phyloP scores from a whole-genome alignment of 2,888 invertebrate genomes.

The Andrena haemorrhoa region DNA sequence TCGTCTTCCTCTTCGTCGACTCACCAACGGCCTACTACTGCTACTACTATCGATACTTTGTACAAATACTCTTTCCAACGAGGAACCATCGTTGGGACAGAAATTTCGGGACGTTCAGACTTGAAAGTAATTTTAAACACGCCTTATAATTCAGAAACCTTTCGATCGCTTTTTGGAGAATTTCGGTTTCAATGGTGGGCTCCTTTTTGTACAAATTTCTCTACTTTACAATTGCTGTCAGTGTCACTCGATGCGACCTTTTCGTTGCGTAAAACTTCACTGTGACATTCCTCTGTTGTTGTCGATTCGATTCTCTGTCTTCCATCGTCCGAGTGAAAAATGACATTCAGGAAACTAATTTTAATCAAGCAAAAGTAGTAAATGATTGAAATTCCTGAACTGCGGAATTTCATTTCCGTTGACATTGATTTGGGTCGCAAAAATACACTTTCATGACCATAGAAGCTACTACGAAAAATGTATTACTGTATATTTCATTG shows the following conservation, averaged over 20 bases:
- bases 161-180: background rate
- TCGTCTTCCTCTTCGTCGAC: slow-evolving; percentile 69
- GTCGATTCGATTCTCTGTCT: slow-evolving; percentile 22
- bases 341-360: background rate
- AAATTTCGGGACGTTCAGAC: background rate
- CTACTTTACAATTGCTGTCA: slow-evolving; percentile 42
- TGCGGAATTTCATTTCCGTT: no score
- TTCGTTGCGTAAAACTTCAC: slow-evolving; percentile 56
- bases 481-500: no score
- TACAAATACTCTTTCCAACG: slow-evolving; percentile 32
- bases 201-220: slow-evolving; percentile 26
- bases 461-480: no score
- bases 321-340: background rate
- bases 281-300: slow-evolving; percentile 30
- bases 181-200: background rate
- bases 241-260: slow-evolving; percentile 55
- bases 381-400: no score
- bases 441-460: background rate
- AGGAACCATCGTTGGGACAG: background rate
- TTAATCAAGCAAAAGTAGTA: no score
- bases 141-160: background rate
- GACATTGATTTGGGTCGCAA: background rate
- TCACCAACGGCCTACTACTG: slow-evolving; percentile 66
- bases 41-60: slow-evolving; percentile 58
- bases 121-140: background rate